These are phyloP conservation scores for Tyrannus savana DNA, from an alignment of 2,113 vertebrate species.

Conservation along the genomic window DNA sequence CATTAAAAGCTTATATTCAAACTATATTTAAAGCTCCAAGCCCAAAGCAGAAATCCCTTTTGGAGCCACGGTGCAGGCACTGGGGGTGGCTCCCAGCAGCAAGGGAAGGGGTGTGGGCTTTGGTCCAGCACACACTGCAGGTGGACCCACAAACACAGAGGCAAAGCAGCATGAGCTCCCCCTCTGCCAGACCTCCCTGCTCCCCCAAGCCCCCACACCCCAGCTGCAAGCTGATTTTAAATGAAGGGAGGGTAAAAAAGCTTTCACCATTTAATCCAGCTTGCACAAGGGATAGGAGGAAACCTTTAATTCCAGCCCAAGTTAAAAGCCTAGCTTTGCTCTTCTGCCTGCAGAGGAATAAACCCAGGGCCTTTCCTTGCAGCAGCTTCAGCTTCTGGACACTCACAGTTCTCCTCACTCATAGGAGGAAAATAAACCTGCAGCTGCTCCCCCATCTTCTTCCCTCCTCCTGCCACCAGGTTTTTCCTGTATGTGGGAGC, in stretches of 20 bases:
- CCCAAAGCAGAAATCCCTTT: background rate
- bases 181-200: background rate
- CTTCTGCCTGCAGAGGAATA: background rate
- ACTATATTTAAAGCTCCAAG: background rate
- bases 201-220: background rate
- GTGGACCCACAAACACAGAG: background rate
- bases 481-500: rapidly evolving
- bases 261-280: background rate
- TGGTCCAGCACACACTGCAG: background rate
- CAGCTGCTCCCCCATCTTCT: background rate
- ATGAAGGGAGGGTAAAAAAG: background rate
- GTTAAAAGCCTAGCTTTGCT: background rate
- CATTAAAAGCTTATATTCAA: conserved; percentile 24
- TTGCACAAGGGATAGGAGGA: background rate
- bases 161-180: rapidly evolving
- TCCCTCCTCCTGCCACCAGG: background rate
- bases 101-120: background rate
- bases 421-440: background rate
- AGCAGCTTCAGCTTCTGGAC: background rate
- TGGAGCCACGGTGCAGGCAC: background rate
- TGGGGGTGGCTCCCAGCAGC: background rate
- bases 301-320: rapidly evolving
- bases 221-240: background rate
- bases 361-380: background rate
- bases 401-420: background rate